Conservation (phyloP, 2,888 invertebrate species). For the Volucella bombylans region DNA sequence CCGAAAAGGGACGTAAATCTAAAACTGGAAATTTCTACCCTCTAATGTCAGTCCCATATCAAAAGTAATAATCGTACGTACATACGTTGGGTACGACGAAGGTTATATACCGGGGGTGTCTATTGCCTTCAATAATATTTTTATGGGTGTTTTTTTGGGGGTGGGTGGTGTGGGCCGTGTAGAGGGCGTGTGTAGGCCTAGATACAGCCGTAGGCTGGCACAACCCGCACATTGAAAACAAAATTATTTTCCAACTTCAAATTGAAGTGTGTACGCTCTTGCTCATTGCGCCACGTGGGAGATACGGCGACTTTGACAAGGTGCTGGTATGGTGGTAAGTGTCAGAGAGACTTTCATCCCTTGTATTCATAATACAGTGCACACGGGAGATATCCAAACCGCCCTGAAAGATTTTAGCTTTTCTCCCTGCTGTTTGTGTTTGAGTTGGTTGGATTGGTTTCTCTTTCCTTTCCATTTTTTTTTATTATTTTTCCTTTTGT, state of each 20-base stretch:
- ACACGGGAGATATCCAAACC: background rate
- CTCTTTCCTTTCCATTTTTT: background rate
- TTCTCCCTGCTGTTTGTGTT: background rate
- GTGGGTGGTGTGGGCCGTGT: background rate
- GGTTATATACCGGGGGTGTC: background rate
- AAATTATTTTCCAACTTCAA: slow-evolving; percentile 67
- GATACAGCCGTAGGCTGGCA: slow-evolving; percentile 44
- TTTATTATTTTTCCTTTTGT: background rate
- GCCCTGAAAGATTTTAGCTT: slow-evolving; percentile 6
- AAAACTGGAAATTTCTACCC: slow-evolving; percentile 56
- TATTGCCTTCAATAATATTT: slow-evolving; percentile 1
- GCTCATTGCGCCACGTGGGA: slow-evolving; percentile 54
- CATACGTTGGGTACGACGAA: slow-evolving; percentile 7
- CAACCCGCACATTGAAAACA: slow-evolving; percentile 36
- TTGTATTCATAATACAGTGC: background rate
- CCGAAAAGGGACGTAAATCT: slow-evolving; percentile 54
- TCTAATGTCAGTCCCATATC: slow-evolving; percentile 63
- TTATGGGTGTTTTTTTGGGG: slow-evolving; percentile 1
- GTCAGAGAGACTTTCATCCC: slow-evolving; percentile 49
- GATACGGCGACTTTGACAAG: slow-evolving; percentile 39
- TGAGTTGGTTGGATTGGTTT: slow-evolving; percentile 2
- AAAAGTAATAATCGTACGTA: slow-evolving; percentile 61
- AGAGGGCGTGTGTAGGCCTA: slow-evolving; percentile 37
- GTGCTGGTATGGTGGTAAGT: slow-evolving; percentile 25
- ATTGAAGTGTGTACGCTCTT: slow-evolving; percentile 34